These are phyloP conservation scores for Porites cylindrica DNA, from an alignment of 92 coral and sea anemone species.

Conservation along the genomic window DNA sequence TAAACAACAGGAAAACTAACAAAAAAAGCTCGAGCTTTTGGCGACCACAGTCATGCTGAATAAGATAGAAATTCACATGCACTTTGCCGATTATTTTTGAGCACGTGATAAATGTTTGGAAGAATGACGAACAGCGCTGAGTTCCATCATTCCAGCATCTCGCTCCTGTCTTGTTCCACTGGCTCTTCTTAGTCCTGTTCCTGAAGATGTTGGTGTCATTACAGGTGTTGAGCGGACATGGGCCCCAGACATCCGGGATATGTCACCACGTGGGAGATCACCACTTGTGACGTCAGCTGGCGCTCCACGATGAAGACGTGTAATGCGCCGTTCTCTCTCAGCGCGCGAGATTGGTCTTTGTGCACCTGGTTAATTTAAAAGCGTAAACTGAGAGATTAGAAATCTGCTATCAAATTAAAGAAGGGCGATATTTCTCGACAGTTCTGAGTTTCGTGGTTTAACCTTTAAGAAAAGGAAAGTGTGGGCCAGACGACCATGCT, in stretches of 20 bases:
- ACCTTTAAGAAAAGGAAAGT: no score
- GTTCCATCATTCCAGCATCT: conserved; percentile 88
- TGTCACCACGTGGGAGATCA: conserved; percentile 88
- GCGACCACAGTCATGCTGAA: background rate
- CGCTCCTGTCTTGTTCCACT: conserved; percentile 90
- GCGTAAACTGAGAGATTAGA: background rate
- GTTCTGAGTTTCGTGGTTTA: background rate
- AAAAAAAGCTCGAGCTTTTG: background rate
- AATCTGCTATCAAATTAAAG: background rate
- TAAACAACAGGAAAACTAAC: background rate
- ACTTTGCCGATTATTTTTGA: conserved; percentile 31
- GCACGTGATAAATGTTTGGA: conserved; percentile 47
- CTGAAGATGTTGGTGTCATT: conserved; percentile 88
- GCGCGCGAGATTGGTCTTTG: conserved; percentile 94
- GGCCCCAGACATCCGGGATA: conserved; percentile 99
- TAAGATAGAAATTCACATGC: background rate
- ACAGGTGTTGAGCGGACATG: conserved; percentile 95
- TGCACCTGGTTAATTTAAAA: conserved; percentile 52
- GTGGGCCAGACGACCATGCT: background rate
- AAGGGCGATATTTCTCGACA: background rate
- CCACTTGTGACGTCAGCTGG: conserved; percentile 84
- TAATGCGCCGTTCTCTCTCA: conserved; percentile 92
- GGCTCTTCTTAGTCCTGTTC: conserved; percentile 78
- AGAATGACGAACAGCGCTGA: conserved; percentile 51
- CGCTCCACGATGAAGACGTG: conserved; percentile 89